These are phyloP conservation scores for Sphaerodactylus townsendi DNA, from an alignment of 2,113 vertebrate genomes.

Conservation along the genomic window DNA sequence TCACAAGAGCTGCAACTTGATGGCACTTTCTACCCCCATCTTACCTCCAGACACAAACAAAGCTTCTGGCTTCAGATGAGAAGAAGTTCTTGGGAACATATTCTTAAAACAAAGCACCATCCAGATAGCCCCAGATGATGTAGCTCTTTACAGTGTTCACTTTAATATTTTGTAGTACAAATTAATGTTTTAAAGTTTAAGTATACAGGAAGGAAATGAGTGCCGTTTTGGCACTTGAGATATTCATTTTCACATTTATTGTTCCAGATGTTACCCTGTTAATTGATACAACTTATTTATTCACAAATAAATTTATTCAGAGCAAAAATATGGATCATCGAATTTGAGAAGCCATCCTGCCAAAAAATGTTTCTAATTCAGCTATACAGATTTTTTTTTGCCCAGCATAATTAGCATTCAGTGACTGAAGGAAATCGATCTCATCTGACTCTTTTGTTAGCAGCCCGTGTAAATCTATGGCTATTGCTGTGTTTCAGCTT, in stretches of 20 bases:
- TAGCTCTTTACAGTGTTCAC: neutral
- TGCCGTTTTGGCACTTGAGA: slow-evolving; percentile 41
- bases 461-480: slow-evolving; percentile 15
- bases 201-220: slow-evolving; percentile 11
- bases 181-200: slow-evolving; percentile 35
- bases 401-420: slow-evolving; percentile 41
- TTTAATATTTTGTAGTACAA: neutral
- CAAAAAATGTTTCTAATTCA: slow-evolving; percentile 56
- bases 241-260: slow-evolving; percentile 70
- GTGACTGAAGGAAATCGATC: slow-evolving; percentile 32
- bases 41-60: no score
- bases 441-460: slow-evolving; percentile 28
- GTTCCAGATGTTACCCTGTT: slow-evolving; percentile 66
- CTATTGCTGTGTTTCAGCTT: slow-evolving; percentile 19
- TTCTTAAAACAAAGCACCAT: neutral
- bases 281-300: slow-evolving; percentile 71
- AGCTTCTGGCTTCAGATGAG: neutral
- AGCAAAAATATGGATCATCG: slow-evolving; percentile 72
- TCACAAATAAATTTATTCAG: slow-evolving; percentile 74
- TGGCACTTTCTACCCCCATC: neutral
- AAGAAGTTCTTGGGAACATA: neutral
- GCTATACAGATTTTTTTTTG: slow-evolving; percentile 35
- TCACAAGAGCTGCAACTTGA: no score
- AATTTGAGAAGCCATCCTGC: slow-evolving; percentile 49
- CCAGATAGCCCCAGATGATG: neutral